Evolutionary conservation across 1,140 invertebrate genomes (phyloP).

Genomic region (Phocides pigmalion): DNA sequence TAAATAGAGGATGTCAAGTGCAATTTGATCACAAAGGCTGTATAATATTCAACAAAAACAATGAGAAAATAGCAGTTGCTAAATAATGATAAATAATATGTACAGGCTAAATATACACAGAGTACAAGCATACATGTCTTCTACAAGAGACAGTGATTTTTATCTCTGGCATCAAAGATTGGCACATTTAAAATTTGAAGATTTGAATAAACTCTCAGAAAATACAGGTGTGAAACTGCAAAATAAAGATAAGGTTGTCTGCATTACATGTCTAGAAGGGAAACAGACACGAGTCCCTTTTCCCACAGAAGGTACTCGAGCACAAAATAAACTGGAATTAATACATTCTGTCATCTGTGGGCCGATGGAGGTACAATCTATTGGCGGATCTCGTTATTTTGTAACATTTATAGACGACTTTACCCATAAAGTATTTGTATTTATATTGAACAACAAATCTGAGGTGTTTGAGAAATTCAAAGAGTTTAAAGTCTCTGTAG

Average conservation of each 20-base stretch:
- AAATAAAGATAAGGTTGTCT: slow-evolving; percentile 40
- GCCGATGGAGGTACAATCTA: slow-evolving; percentile 62
- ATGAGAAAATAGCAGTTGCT: slow-evolving; percentile 40
- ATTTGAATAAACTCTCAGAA: slow-evolving; percentile 42
- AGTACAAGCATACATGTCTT: slow-evolving; percentile 43
- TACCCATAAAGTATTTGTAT: slow-evolving; percentile 64
- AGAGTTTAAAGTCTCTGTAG: slow-evolving; percentile 52
- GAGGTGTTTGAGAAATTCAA: slow-evolving; percentile 62
- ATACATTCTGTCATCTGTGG: slow-evolving; percentile 74
- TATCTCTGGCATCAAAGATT: slow-evolving; percentile 45
- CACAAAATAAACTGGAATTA: slow-evolving; percentile 38
- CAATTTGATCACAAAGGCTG: slow-evolving; percentile 49
- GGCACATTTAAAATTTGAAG: slow-evolving; percentile 44
- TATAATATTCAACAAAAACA: slow-evolving; percentile 46
- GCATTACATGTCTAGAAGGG: slow-evolving; percentile 42
- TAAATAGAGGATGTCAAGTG: slow-evolving; percentile 52
- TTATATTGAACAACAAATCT: slow-evolving; percentile 69
- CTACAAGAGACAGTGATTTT: slow-evolving; percentile 23
- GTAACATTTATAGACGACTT: slow-evolving; percentile 78
- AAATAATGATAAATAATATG: slow-evolving; percentile 49
- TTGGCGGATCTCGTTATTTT: slow-evolving; percentile 64
- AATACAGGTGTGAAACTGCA: slow-evolving; percentile 37
- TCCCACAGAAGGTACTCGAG: slow-evolving; percentile 34
- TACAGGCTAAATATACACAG: slow-evolving; percentile 44
- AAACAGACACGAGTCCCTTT: slow-evolving; percentile 45